Conservation (phyloP, 2,797 vertebrate genomes). For the Enteromius radiatus region DNA sequence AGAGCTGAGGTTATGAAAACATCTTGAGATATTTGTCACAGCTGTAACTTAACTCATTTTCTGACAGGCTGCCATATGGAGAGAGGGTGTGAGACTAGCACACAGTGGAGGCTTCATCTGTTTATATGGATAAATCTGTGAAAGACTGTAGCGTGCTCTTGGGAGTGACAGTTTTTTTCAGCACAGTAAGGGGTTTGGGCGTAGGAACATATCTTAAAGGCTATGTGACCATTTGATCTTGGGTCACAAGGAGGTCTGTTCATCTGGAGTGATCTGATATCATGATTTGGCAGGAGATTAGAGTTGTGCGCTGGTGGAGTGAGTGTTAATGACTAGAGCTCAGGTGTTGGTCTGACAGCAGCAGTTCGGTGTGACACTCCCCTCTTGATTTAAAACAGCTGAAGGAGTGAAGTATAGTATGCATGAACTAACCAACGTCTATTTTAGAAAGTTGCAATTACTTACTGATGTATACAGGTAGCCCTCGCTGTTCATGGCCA, state of each 20-base stretch:
- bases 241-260: conserved; percentile 12
- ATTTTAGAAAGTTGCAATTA: conserved; percentile 51
- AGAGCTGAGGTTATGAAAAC: conserved; percentile 47
- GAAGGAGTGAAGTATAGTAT: not conserved
- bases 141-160: conserved; percentile 7
- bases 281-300: conserved; percentile 18
- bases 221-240: not conserved
- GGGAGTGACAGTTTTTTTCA: not conserved
- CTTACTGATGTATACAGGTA: conserved; percentile 98
- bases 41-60: conserved; percentile 41
- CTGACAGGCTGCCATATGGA: conserved; percentile 53
- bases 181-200: not conserved
- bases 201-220: not conserved
- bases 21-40: conserved; percentile 44
- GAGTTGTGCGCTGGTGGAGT: not conserved
- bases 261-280: not conserved
- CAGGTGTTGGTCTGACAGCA: conserved; percentile 7
- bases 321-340: conserved; percentile 31
- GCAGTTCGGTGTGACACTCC: conserved; percentile 18
- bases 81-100: conserved; percentile 28
- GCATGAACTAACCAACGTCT: not conserved
- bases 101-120: conserved; percentile 37
- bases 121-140: conserved; percentile 14
- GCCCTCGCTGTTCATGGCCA: conserved; percentile 99
- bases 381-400: conserved; percentile 2